Conservation (phyloP, 2,113 vertebrate species). For the Brienomyrus longianalis region DNA sequence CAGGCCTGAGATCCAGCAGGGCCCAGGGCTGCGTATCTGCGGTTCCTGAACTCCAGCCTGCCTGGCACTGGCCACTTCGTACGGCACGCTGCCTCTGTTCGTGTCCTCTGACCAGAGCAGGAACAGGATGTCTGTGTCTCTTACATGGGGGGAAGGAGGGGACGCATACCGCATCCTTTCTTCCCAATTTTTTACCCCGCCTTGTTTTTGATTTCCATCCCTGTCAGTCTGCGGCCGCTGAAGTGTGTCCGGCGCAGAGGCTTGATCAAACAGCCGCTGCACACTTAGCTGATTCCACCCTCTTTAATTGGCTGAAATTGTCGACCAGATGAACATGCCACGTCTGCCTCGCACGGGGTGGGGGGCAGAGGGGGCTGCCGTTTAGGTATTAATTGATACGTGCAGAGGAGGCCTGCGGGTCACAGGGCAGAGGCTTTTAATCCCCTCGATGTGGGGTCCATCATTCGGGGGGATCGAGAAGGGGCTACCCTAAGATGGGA, state of each 20-base stretch:
- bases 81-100: not conserved
- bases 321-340: constrained; percentile 44
- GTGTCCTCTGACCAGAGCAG: not conserved
- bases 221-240: constrained; percentile 25
- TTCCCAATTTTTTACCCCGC: not conserved
- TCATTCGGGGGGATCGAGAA: constrained; percentile 18
- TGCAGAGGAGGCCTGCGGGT: constrained; percentile 36
- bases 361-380: constrained; percentile 33
- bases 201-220: not conserved
- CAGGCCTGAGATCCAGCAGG: not conserved
- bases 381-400: constrained; percentile 49
- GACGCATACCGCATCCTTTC: constrained; percentile 23
- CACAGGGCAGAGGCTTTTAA: constrained; percentile 33
- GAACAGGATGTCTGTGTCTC: not conserved
- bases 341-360: constrained; percentile 30
- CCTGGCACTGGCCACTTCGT: not conserved
- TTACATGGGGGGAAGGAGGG: constrained; percentile 18
- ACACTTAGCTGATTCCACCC: constrained; percentile 44
- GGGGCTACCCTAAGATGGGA: constrained; percentile 21
- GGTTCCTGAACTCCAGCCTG: not conserved
- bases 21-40: not conserved
- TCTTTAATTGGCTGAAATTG: constrained; percentile 49
- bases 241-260: constrained; percentile 26
- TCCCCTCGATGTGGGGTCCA: constrained; percentile 10
- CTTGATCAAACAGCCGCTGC: constrained; percentile 43